Conservation (phyloP, 2,113 vertebrate species). For the Hoplias malabaricus region DNA sequence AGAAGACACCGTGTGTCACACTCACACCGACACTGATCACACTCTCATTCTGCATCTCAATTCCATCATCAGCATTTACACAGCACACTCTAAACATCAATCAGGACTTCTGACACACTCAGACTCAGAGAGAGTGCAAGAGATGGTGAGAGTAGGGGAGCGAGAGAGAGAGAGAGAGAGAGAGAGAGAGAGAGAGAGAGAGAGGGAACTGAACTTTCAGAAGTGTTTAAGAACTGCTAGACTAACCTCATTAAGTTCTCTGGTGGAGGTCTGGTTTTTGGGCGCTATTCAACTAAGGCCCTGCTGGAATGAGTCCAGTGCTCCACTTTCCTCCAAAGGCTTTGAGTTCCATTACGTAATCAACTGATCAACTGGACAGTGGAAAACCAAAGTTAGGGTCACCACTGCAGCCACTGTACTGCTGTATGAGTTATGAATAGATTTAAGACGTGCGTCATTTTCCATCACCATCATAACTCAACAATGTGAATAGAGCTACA, state of each 20-base stretch:
- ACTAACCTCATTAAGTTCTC: conserved; percentile 37
- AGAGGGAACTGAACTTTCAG: too few relatives aligned
- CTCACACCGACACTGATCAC: conserved; percentile 14
- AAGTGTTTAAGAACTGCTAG: conserved; percentile 13
- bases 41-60: conserved; percentile 1
- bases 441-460: background rate
- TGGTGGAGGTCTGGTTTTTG: conserved; percentile 18
- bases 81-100: background rate
- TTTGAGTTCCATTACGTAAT: conserved; percentile 24
- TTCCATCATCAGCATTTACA: background rate
- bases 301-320: conserved; percentile 18
- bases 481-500: background rate
- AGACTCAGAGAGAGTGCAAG: background rate
- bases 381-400: background rate
- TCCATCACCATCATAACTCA: background rate
- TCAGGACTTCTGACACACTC: background rate
- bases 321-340: background rate
- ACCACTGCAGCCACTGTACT: background rate
- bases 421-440: background rate
- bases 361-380: background rate
- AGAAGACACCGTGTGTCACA: background rate
- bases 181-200: background rate
- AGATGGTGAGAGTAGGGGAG: background rate
- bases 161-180: too few relatives aligned
- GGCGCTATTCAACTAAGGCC: conserved; percentile 21